phyloP scores from a whole-genome alignment of 2,888 invertebrate genomes.

The Subacronicta megacephala region DNA sequence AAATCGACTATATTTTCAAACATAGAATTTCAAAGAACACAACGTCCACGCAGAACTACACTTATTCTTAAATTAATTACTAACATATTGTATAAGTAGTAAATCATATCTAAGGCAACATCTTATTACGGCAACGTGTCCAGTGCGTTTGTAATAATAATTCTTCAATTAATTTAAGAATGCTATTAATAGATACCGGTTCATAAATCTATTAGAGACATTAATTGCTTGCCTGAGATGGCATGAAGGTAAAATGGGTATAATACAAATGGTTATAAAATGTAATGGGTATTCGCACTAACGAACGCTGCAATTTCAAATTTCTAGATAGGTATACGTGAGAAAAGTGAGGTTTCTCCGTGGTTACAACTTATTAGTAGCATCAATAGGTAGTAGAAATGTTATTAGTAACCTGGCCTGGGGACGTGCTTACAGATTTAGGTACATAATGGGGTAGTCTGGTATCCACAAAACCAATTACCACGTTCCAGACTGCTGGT shows the following conservation, averaged over 20 bases:
- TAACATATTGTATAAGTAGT: conserved; percentile 17
- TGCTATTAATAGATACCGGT: conserved; percentile 42
- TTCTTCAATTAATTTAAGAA: conserved; percentile 47
- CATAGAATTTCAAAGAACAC: background rate
- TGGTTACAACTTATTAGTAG: conserved; percentile 33
- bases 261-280: conserved; percentile 48
- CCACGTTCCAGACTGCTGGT: no score
- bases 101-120: conserved; percentile 17
- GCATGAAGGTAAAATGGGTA: conserved; percentile 40
- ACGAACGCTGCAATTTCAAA: conserved; percentile 39
- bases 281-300: conserved; percentile 43
- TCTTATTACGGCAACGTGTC: conserved; percentile 23
- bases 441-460: background rate
- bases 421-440: background rate
- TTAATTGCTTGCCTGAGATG: conserved; percentile 43
- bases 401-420: conserved; percentile 18
- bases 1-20: conserved; percentile 29
- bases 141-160: conserved; percentile 27
- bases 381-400: conserved; percentile 44
- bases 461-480: no score
- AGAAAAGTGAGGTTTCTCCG: conserved; percentile 35
- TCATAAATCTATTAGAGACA: conserved; percentile 42
- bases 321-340: conserved; percentile 34
- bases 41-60: no score
- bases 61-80: background rate